Conservation (phyloP, 2,113 vertebrate species). For the Pan paniscus region DNA sequence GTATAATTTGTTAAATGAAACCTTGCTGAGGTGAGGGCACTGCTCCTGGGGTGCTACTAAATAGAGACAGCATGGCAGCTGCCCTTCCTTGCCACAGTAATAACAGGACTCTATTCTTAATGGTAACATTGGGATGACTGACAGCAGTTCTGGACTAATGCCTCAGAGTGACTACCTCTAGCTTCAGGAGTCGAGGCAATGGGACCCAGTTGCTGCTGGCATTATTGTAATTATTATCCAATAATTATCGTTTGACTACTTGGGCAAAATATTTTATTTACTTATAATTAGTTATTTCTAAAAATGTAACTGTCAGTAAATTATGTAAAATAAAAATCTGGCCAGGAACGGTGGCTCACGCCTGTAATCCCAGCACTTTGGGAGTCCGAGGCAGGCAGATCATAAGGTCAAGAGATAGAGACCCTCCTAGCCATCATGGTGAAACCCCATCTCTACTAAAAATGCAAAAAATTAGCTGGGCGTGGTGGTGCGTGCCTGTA, state of each 20-base stretch:
- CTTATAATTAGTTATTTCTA: background rate
- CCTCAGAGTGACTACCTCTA: background rate
- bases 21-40: background rate
- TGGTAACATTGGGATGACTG: background rate
- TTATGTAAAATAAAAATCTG: background rate
- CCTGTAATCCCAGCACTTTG: no score
- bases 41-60: background rate
- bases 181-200: background rate
- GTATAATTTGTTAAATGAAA: slow-evolving; percentile 28
- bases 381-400: no score
- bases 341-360: no score
- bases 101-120: background rate
- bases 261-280: background rate
- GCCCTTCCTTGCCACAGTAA: background rate
- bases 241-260: background rate
- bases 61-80: background rate
- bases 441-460: no score
- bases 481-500: no score
- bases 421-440: no score
- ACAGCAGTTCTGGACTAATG: background rate
- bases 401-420: no score
- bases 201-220: no score
- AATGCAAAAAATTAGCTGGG: no score
- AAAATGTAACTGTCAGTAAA: background rate
- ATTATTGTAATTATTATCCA: background rate